These are phyloP conservation scores for Dermatemys mawii DNA, from an alignment of 2,113 vertebrate genomes.

Conservation along the genomic window DNA sequence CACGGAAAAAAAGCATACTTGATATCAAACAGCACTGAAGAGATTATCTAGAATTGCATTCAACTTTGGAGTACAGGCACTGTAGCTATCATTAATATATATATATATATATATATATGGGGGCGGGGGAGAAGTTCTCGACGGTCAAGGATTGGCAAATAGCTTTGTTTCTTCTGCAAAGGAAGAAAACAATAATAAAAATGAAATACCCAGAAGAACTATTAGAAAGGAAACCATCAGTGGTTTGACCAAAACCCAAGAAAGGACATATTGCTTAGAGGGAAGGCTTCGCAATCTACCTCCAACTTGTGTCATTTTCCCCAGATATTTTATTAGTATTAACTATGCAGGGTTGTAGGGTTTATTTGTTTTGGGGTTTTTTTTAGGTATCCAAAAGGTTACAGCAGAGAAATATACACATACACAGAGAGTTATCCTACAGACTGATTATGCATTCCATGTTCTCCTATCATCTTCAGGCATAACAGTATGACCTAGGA, in stretches of 20 bases:
- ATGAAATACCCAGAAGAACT: neutral
- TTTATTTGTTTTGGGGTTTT: too few relatives aligned
- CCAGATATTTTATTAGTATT: neutral
- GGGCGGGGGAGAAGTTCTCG: neutral
- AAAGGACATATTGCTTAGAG: neutral
- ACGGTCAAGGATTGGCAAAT: neutral
- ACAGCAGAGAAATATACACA: neutral
- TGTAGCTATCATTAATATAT: too few relatives aligned
- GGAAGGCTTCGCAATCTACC: neutral
- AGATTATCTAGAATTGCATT: constrained; percentile 27
- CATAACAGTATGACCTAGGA: constrained; percentile 1
- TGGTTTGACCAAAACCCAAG: neutral
- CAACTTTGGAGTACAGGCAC: neutral
- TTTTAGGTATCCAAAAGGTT: neutral
- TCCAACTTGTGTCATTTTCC: neutral
- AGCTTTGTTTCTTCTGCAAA: constrained; percentile 3
- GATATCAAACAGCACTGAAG: neutral
- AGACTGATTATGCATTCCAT: neutral
- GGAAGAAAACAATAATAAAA: neutral
- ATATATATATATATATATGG: too few relatives aligned
- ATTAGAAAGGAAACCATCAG: neutral
- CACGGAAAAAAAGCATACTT: neutral
- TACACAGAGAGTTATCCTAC: neutral
- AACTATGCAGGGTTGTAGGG: neutral
- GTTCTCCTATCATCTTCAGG: neutral